These are phyloP conservation scores for Lophotriccus pileatus DNA, from an alignment of 2,797 vertebrate genomes.

Conservation along the genomic window DNA sequence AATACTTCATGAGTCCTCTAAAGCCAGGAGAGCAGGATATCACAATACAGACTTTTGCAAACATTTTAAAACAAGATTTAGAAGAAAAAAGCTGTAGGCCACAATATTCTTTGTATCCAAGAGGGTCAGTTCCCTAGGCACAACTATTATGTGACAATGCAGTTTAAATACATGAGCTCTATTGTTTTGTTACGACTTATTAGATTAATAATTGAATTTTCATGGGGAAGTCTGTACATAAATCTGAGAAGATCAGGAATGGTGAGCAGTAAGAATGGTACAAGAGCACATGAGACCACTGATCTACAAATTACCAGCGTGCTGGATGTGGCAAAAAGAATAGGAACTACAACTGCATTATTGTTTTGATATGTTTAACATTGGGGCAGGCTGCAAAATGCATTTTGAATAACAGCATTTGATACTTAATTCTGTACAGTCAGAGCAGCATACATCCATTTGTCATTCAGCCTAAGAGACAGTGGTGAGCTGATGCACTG, in stretches of 20 bases:
- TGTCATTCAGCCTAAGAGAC: not conserved
- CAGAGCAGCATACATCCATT: not conserved
- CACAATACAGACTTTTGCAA: not conserved
- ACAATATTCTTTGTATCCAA: not conserved
- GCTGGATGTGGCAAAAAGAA: not conserved
- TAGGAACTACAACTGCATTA: not conserved
- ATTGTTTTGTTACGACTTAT: not conserved
- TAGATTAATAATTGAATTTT: constrained; percentile 24
- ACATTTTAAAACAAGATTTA: not conserved
- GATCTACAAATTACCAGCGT: not conserved
- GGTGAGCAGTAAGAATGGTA: not conserved
- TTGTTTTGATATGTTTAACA: not conserved
- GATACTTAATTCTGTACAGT: not conserved
- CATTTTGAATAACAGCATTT: not conserved
- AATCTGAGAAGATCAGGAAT: not conserved
- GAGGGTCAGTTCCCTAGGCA: not conserved
- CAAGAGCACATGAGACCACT: not conserved
- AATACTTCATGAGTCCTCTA: not conserved
- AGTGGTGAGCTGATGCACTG: not conserved
- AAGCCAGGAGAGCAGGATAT: not conserved
- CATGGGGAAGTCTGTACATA: not conserved
- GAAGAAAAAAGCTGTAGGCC: not conserved
- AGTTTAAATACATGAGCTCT: not conserved
- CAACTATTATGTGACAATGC: not conserved
- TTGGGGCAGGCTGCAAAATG: not conserved